Conservation (phyloP, 1,140 invertebrate species). For the Drosophila mojavensis region DNA sequence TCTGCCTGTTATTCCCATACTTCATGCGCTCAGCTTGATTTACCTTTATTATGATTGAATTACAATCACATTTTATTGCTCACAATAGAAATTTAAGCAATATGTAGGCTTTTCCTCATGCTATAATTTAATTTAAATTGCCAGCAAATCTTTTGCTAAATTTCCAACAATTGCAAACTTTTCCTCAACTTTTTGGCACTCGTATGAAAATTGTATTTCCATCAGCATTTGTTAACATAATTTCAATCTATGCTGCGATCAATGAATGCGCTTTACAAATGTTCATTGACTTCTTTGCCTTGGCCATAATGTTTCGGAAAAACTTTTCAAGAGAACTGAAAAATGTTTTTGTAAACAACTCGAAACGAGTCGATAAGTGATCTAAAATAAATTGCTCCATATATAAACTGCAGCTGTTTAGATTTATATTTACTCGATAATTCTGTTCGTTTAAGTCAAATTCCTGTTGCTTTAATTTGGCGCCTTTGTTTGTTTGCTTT, state of each 20-base stretch:
- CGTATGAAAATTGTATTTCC: not conserved
- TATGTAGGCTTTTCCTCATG: not conserved
- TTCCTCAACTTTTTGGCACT: not conserved
- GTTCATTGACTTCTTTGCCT: not conserved
- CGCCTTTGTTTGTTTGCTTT: slow-evolving; percentile 1
- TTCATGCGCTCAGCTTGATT: too few relatives aligned
- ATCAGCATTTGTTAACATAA: not conserved
- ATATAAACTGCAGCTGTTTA: too few relatives aligned
- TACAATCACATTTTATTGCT: not conserved
- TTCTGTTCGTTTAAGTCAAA: not conserved
- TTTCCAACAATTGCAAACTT: not conserved
- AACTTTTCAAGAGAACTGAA: slow-evolving; percentile 1
- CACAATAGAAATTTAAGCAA: not conserved
- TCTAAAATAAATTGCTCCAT: not conserved
- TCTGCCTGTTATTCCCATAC: too few relatives aligned
- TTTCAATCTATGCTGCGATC: not conserved
- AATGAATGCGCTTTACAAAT: not conserved
- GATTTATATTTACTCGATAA: not conserved
- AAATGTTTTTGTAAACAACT: slow-evolving; percentile 4
- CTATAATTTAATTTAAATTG: not conserved
- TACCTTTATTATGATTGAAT: not conserved
- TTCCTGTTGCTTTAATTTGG: not conserved
- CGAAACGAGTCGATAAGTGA: not conserved
- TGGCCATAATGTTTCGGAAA: not conserved
- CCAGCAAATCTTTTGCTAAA: too few relatives aligned